Evolutionary conservation across 2,888 invertebrate genomes (phyloP), one percentile per base, ranked within the genome.

Genomic region (Drosophila setosimentum): DNA sequence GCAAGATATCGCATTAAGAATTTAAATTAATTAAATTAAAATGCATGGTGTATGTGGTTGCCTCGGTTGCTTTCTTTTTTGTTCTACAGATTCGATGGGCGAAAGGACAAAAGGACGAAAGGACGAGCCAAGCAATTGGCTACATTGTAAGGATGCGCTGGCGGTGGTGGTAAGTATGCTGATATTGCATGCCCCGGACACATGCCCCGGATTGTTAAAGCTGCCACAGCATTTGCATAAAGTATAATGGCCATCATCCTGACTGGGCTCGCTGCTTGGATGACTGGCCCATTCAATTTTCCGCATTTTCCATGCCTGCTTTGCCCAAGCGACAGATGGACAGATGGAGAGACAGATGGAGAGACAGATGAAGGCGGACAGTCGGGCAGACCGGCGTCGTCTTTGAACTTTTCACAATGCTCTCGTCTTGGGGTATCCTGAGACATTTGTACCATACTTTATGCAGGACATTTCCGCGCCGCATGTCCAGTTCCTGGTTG

Each of bases 21-120:
- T 87, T 86, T 83, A 87, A 87, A 87, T 88, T 88, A 87, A 87
- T 87, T 88, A 88, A 88, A 88, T 87, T 86, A 79, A 87, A 87
- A 84, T 88, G 88, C 84, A 84, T 85, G 75, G 79, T 69, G 68
- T 77, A 71, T 78, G 68, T 72, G 73, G 73, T 58, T 68, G 67
- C 62, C 53, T 61, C 72, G 67, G 71, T 63, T 71, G 54, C 62
- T 70, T 27, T 2, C 50, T 69, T 68, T 61, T 62, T 76, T 68
- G 61, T 63, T 66, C 21, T 30, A 53, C 32, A 49, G 51, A 57
- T 55, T 51, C 32, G 24, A 54, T 5, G 50, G 71, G 54, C 53
- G 8, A 55, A 21, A 59, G 33, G 45, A 35, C 55, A 21, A n/a
- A 18, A 53, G 37, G 40, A 61, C 69, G 57, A 24, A 64, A 48